Evolutionary conservation across 2,113 vertebrate genomes (phyloP).

Genomic region (Formicarius rufipectus): DNA sequence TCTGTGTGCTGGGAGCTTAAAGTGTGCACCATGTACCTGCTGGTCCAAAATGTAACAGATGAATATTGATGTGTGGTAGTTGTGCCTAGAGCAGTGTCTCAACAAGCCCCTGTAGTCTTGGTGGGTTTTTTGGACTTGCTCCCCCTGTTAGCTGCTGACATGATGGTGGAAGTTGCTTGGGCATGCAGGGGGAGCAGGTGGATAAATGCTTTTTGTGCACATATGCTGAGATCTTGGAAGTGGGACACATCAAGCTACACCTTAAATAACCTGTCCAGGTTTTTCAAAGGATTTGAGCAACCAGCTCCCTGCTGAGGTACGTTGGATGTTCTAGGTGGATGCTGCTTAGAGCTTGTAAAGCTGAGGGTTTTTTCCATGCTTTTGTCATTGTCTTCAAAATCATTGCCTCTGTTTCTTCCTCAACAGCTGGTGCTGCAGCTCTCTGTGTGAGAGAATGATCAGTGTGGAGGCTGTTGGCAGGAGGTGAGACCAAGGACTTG

Average conservation of each 20-base stretch:
- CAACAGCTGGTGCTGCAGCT: not conserved
- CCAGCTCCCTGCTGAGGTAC: not conserved
- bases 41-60: not conserved
- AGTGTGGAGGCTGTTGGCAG: not conserved
- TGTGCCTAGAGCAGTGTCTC: not conserved
- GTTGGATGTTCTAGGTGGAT: not conserved
- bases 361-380: not conserved
- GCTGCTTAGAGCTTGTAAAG: not conserved
- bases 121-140: not conserved
- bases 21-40: rapidly evolving
- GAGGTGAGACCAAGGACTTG: not conserved
- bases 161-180: not conserved
- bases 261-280: not conserved
- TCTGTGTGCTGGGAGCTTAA: not conserved
- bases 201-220: not conserved
- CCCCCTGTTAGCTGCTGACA: not conserved
- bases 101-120: not conserved
- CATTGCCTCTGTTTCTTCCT: not conserved
- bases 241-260: not conserved
- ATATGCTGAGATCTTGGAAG: not conserved
- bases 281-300: not conserved
- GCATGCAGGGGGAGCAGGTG: not conserved
- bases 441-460: not conserved
- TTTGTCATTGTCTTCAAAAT: not conserved
- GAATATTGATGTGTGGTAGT: not conserved